These are phyloP conservation scores for Anastrepha obliqua DNA, from an alignment of 1,140 invertebrate species.

Conservation along the genomic window DNA sequence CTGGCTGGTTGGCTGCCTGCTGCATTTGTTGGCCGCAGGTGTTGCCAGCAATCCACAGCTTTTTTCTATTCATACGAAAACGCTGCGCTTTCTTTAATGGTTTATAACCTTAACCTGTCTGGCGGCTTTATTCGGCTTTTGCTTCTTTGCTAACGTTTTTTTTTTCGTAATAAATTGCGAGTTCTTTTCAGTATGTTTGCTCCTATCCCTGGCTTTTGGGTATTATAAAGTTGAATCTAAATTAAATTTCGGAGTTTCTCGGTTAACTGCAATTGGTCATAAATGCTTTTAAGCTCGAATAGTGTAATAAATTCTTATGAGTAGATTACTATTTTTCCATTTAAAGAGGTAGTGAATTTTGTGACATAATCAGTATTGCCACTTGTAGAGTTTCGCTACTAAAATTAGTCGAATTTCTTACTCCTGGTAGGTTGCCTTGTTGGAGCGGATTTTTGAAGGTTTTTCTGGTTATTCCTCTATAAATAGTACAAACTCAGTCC, in stretches of 20 bases:
- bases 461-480: too few relatives aligned
- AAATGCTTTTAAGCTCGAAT: slow-evolving; percentile 22
- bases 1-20: slow-evolving; percentile 17
- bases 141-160: neutral
- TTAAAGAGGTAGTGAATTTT: neutral
- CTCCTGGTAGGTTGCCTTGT: too few relatives aligned
- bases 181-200: neutral
- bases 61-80: slow-evolving; percentile 51
- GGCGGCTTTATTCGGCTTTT: slow-evolving; percentile 35
- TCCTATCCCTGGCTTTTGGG: slow-evolving; percentile 11
- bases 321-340: slow-evolving; percentile 4
- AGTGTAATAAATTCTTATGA: neutral
- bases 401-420: too few relatives aligned
- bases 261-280: slow-evolving; percentile 41
- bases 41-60: neutral
- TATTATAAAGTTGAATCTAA: slow-evolving; percentile 43
- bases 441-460: too few relatives aligned
- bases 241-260: slow-evolving; percentile 32
- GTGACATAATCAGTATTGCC: neutral
- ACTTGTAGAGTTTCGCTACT: too few relatives aligned
- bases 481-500: too few relatives aligned
- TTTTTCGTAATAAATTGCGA: slow-evolving; percentile 13
- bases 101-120: slow-evolving; percentile 44
- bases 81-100: slow-evolving; percentile 18
- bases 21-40: slow-evolving; percentile 47